A percentile compares a stretch with the other conserved stretches of the same genome.
phyloP scores from a whole-genome alignment of 2,888 invertebrate genomes.

The Venusia cambrica region DNA sequence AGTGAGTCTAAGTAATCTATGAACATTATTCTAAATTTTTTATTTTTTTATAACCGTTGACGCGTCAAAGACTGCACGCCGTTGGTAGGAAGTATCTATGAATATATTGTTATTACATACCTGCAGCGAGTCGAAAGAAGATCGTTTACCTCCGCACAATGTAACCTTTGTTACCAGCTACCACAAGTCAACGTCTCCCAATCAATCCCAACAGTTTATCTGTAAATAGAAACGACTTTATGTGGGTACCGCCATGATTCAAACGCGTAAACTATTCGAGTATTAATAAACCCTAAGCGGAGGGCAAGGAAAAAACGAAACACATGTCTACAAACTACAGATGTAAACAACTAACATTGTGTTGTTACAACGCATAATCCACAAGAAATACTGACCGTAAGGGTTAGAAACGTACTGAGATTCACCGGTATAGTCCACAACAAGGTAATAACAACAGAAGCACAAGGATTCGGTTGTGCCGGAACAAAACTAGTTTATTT shows the following conservation, averaged over 20 bases:
- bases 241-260: slow-evolving; percentile 65
- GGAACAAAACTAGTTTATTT: slow-evolving; percentile 77
- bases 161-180: slow-evolving; percentile 76
- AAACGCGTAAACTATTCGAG: slow-evolving; percentile 57
- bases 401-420: slow-evolving; percentile 58
- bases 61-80: slow-evolving; percentile 17
- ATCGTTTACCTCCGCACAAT: slow-evolving; percentile 74
- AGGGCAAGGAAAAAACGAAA: slow-evolving; percentile 57
- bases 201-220: slow-evolving; percentile 75
- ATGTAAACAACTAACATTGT: slow-evolving; percentile 69
- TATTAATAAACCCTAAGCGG: slow-evolving; percentile 59
- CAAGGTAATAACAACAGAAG: slow-evolving; percentile 55
- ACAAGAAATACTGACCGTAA: slow-evolving; percentile 66
- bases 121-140: slow-evolving; percentile 65
- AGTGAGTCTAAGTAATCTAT: slow-evolving; percentile 42
- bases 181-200: slow-evolving; percentile 71
- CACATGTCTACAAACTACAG: slow-evolving; percentile 63
- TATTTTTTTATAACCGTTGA: slow-evolving; percentile 32
- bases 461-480: slow-evolving; percentile 64
- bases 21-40: slow-evolving; percentile 40
- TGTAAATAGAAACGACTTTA: slow-evolving; percentile 77
- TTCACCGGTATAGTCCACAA: slow-evolving; percentile 69
- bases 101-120: slow-evolving; percentile 62
- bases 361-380: slow-evolving; percentile 31
- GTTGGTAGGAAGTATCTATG: slow-evolving; percentile 36